Conservation (phyloP, 2,888 invertebrate species). For the Tenthredo notha region DNA sequence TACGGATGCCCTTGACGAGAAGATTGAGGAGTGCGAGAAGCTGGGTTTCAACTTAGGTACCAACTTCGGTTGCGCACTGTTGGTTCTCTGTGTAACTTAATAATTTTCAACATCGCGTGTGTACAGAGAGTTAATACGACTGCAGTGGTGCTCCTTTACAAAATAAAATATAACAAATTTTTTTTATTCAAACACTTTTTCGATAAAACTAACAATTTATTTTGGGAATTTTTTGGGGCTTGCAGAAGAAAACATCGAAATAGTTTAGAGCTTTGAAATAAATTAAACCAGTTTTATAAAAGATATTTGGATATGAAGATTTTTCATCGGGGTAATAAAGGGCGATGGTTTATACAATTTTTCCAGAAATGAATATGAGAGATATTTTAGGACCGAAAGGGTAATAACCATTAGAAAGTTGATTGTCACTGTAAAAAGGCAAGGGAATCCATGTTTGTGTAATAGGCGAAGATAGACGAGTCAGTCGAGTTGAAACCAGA, state of each 20-base stretch:
- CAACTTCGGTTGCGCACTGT: conserved; percentile 28
- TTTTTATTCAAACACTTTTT: neutral
- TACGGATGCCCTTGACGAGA: conserved; percentile 13
- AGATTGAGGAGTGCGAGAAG: neutral
- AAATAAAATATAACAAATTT: neutral
- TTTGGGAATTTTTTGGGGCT: neutral
- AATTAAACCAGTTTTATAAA: neutral
- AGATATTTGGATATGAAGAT: neutral
- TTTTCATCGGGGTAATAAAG: neutral
- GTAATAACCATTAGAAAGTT: neutral
- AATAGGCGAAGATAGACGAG: neutral
- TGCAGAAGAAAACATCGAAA: neutral
- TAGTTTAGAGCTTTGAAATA: neutral
- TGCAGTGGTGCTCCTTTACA: neutral
- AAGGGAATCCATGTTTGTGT: neutral
- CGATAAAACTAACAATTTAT: neutral
- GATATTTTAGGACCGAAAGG: neutral
- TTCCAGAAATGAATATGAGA: neutral
- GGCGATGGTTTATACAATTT: neutral
- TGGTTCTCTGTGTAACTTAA: conserved; percentile 33
- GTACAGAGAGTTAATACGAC: conserved; percentile 24
- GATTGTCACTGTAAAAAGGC: neutral
- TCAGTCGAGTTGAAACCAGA: conserved; percentile 9
- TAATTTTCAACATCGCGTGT: conserved; percentile 28
- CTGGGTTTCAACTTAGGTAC: conserved; percentile 6